Evolutionary conservation across 1,140 invertebrate species (phyloP), one percentile per base, ranked within the genome.

Genomic region (Drosophila pectinifera): DNA sequence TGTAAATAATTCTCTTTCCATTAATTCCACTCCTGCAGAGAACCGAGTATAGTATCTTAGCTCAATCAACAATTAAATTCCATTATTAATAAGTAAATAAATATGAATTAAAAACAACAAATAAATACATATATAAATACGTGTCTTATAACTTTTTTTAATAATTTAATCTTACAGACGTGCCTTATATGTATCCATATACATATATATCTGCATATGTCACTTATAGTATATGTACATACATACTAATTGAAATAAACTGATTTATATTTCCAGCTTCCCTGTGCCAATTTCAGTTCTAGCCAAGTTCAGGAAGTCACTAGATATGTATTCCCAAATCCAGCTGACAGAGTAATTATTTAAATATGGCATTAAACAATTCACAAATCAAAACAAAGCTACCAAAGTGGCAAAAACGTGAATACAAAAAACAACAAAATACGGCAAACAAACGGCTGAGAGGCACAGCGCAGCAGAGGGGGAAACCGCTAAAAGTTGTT

Each of bases 401-500:
- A 10, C 54, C 39, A 28, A 61, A 43, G 55, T 64, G 56, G 39
- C 61, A 61, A 64, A 61, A 26, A 31, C 16, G 38, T 5, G 28
- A 59, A 70, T 16, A 53, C 26, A 43, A 14, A 65, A 39, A 13
- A 41, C 11, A 26, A 45, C 13, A 41, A 20, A 51, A 51, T 46
- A 58, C 34, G 48, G 28, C 48, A 36, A 42, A 14, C 28, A 20
- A 16, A 5, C 11, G 26, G 31, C 16, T 31, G 16, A 18, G 26
- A 31, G 24, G 48, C 48, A 34, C n/a, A n/a, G n/a, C n/a, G n/a
- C n/a, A n/a, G n/a, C n/a, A n/a, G n/a, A n/a, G n/a, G n/a, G n/a
- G n/a, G n/a, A n/a, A n/a, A 14, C 13, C 28, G 57, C 62, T 57
- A 70, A 65, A 55, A 58, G 62, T 80, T 85, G 82, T 85, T 85